Evolutionary conservation across 1,140 invertebrate species (phyloP).

Genomic region (Caenorhabditis briggsae): DNA sequence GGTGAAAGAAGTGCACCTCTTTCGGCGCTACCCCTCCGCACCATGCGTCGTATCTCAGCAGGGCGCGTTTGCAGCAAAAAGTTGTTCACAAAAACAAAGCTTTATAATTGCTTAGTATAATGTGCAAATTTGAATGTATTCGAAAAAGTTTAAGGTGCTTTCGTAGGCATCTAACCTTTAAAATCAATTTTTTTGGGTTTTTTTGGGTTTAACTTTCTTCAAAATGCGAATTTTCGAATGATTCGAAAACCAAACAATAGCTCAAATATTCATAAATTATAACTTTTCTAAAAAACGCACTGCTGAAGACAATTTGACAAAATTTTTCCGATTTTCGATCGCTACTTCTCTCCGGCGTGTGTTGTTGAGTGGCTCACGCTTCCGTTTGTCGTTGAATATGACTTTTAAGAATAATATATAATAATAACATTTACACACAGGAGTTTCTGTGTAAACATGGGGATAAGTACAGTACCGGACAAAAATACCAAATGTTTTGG

Average conservation of each 20-base stretch:
- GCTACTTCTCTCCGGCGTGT: neutral
- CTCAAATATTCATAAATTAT: neutral
- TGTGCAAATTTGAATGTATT: too few relatives aligned
- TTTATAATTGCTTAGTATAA: too few relatives aligned
- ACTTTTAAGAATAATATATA: neutral
- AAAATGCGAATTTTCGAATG: neutral
- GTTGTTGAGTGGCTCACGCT: slow-evolving; percentile 53
- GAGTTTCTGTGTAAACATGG: too few relatives aligned
- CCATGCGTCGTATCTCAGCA: too few relatives aligned
- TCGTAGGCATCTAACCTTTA: too few relatives aligned
- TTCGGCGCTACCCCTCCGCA: too few relatives aligned
- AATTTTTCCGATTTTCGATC: slow-evolving; percentile 51
- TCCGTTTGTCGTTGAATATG: slow-evolving; percentile 40
- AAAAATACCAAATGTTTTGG: too few relatives aligned
- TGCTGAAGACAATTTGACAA: neutral
- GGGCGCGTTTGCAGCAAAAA: too few relatives aligned
- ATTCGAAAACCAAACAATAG: neutral
- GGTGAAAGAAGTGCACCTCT: too few relatives aligned
- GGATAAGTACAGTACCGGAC: too few relatives aligned
- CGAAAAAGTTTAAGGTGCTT: too few relatives aligned
- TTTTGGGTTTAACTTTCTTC: neutral
- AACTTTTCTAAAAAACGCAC: neutral
- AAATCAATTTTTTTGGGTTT: neutral
- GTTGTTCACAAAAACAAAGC: too few relatives aligned
- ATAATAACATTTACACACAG: slow-evolving; percentile 37